Conservation (phyloP, 2,888 invertebrate genomes). For the Zhuqinia jingwanae region DNA sequence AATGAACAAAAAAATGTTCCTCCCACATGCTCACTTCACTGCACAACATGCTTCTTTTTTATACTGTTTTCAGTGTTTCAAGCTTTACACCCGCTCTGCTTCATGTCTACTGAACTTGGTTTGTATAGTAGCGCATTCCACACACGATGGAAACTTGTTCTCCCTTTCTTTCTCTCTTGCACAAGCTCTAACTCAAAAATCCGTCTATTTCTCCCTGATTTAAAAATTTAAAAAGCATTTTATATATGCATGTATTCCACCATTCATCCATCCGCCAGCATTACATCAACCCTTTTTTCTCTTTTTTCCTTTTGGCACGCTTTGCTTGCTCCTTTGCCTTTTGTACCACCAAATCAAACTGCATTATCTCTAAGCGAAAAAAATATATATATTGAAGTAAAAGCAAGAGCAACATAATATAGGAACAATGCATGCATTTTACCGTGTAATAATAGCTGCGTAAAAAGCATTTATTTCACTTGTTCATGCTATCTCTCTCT, state of each 20-base stretch:
- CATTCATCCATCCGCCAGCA: conserved; percentile 31
- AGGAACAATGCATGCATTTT: conserved; percentile 37
- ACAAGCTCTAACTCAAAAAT: no score
- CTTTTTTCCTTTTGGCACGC: no score
- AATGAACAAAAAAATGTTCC: conserved; percentile 49
- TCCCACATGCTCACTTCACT: conserved; percentile 48
- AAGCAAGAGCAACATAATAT: conserved; percentile 42
- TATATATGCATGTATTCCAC: conserved; percentile 37
- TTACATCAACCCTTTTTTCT: conserved; percentile 61
- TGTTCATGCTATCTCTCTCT: no score
- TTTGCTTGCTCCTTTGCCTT: conserved; percentile 49
- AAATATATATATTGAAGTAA: no score
- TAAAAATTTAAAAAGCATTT: conserved; percentile 62
- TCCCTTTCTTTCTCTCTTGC: conserved; percentile 3
- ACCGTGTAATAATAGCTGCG: conserved; percentile 63
- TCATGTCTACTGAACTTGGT: conserved; percentile 4
- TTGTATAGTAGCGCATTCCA: no score
- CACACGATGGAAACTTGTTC: no score
- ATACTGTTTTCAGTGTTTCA: conserved; percentile 39
- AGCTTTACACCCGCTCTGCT: not conserved
- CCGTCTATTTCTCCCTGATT: conserved; percentile 56
- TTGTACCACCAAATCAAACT: conserved; percentile 62
- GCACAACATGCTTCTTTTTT: no score
- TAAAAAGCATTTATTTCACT: conserved; percentile 72
- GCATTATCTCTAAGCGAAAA: conserved; percentile 44